Evolutionary conservation across 2,888 invertebrate genomes (phyloP).

Genomic region (Craniophora ligustri): DNA sequence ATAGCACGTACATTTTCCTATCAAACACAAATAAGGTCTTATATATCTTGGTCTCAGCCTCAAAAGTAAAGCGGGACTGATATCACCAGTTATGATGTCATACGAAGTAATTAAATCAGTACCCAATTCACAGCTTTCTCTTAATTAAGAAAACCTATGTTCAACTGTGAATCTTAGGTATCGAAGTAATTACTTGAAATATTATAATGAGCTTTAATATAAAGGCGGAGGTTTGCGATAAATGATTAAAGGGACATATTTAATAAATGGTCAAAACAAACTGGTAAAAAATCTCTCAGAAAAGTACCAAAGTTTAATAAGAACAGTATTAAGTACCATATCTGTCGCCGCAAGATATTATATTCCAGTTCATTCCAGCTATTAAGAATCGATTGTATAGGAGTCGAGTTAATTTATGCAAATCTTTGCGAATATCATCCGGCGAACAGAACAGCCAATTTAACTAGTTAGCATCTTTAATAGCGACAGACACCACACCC

Average conservation of each 20-base stretch:
- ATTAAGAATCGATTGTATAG: conserved; percentile 37
- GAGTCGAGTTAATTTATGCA: conserved; percentile 37
- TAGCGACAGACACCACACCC: conserved; percentile 9
- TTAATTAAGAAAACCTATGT: neutral
- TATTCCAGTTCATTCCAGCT: conserved; percentile 9
- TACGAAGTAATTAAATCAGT: neutral
- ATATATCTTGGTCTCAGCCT: no score
- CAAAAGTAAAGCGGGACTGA: neutral
- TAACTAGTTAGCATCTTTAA: conserved; percentile 39
- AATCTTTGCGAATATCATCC: conserved; percentile 40
- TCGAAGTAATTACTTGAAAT: no score
- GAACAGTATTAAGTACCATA: conserved; percentile 2
- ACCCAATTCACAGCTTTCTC: no score
- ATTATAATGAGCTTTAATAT: no score
- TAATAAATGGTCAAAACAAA: no score
- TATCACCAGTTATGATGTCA: neutral
- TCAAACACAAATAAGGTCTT: no score
- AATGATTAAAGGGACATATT: no score
- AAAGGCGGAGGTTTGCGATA: no score
- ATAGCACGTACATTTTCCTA: no score
- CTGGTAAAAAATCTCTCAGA: no score
- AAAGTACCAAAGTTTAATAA: no score
- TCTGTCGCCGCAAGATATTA: conserved; percentile 4
- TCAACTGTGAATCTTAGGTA: neutral
- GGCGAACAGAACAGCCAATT: conserved; percentile 33